Evolutionary conservation across 1,140 invertebrate genomes (phyloP).

Genomic region (Carcinoscorpius rotundicauda): DNA sequence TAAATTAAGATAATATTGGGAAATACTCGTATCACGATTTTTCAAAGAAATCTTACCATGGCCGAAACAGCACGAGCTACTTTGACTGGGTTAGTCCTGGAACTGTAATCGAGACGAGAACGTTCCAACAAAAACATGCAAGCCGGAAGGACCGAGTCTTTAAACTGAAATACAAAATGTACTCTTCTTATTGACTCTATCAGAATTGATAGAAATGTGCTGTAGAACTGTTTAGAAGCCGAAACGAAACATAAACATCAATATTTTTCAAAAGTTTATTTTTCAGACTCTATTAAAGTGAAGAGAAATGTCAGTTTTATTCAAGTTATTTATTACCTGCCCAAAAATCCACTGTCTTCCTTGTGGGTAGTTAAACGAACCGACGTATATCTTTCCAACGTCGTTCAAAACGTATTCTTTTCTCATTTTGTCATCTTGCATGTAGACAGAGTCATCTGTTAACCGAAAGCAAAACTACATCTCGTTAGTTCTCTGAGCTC

Average conservation of each 20-base stretch:
- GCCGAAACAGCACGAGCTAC: slow-evolving; percentile 63
- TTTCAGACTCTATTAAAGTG: neutral
- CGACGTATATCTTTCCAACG: slow-evolving; percentile 76
- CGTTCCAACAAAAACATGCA: slow-evolving; percentile 58
- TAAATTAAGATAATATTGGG: no score
- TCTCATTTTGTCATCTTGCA: slow-evolving; percentile 53
- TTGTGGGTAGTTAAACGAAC: slow-evolving; percentile 62
- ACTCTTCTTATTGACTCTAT: no score
- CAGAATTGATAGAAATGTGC: neutral
- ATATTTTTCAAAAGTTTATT: neutral
- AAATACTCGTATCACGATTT: no score
- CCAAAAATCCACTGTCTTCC: slow-evolving; percentile 81
- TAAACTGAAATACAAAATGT: slow-evolving; percentile 40
- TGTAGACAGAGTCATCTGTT: slow-evolving; percentile 36
- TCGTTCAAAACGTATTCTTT: slow-evolving; percentile 77
- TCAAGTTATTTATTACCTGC: slow-evolving; percentile 36
- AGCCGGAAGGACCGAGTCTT: slow-evolving; percentile 73
- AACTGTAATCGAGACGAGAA: slow-evolving; percentile 51
- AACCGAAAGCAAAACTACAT: slow-evolving; percentile 11
- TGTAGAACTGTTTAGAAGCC: neutral
- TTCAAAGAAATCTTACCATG: slow-evolving; percentile 38
- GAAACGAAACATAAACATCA: neutral
- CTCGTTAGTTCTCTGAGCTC: neutral
- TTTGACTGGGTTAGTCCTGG: slow-evolving; percentile 60
- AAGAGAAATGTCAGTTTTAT: neutral